Conservation (phyloP, 2,797 vertebrate genomes). For the Gymnoscopelus braueri region DNA sequence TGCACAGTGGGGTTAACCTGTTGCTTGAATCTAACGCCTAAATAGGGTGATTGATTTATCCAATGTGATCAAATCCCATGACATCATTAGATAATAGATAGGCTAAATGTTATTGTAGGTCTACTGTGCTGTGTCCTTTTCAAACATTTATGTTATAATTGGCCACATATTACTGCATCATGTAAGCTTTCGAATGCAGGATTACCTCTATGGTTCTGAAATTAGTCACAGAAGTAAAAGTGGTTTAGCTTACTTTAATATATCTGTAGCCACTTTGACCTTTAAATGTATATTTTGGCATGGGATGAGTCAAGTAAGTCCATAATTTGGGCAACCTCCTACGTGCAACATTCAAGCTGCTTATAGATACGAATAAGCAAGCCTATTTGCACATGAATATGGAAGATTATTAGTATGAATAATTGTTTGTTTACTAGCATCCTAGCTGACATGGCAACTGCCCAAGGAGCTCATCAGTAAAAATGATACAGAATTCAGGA, state of each 20-base stretch:
- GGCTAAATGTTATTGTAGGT: neutral
- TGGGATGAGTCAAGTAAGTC: slow-evolving; percentile 69
- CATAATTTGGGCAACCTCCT: slow-evolving; percentile 72
- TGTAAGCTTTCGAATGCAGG: slow-evolving; percentile 23
- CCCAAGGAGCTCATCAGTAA: slow-evolving; percentile 82
- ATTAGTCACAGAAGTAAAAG: slow-evolving; percentile 23
- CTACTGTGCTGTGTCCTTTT: neutral
- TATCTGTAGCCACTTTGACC: slow-evolving; percentile 64
- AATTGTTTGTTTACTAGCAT: slow-evolving; percentile 85
- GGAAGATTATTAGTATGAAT: slow-evolving; percentile 84
- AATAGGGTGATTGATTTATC: slow-evolving; percentile 45
- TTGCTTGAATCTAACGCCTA: slow-evolving; percentile 18
- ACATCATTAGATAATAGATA: slow-evolving; percentile 31
- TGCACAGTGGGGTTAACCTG: slow-evolving; percentile 34
- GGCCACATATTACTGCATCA: neutral
- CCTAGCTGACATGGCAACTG: slow-evolving; percentile 76
- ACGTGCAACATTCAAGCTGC: slow-evolving; percentile 80
- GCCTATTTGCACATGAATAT: slow-evolving; percentile 81
- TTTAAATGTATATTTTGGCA: slow-evolving; percentile 61
- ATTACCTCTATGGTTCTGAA: slow-evolving; percentile 32
- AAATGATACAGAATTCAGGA: slow-evolving; percentile 80
- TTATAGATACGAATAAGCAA: slow-evolving; percentile 71
- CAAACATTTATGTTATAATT: slow-evolving; percentile 10
- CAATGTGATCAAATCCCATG: slow-evolving; percentile 26
- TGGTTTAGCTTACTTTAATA: slow-evolving; percentile 34